Percentiles rank a stretch among this genome's conserved stretches.
Evolutionary conservation across 1,140 invertebrate species (phyloP).

Genomic region (Tribolium madens): DNA sequence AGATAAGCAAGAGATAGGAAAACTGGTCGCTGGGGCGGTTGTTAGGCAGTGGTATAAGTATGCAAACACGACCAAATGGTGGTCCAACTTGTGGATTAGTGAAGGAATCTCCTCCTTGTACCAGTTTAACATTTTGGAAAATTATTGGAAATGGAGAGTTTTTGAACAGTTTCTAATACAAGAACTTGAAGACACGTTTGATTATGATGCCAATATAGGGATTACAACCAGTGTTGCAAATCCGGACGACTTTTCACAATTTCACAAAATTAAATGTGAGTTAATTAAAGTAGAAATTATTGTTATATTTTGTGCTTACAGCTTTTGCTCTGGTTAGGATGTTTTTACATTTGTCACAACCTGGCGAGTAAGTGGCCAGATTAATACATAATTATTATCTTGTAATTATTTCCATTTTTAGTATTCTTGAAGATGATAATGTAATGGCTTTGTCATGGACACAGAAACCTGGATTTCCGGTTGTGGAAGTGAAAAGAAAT

Average conservation of each 20-base stretch:
- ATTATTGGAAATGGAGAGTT: not conserved
- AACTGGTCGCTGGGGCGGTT: not conserved
- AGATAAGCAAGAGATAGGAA: not conserved
- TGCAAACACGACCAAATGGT: not conserved
- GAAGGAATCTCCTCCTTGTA: not conserved
- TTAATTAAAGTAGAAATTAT: not conserved
- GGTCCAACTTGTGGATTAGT: not conserved
- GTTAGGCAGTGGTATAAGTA: not conserved
- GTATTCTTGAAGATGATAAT: not conserved
- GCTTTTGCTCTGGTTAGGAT: not conserved
- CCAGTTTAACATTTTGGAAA: not conserved
- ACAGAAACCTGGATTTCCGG: not conserved
- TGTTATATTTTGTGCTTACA: not conserved
- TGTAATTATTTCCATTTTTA: not conserved
- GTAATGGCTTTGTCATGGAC: not conserved
- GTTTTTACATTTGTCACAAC: not conserved
- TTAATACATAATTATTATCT: not conserved
- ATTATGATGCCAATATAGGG: not conserved
- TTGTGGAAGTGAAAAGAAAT: not conserved
- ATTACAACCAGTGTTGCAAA: not conserved
- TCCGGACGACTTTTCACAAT: not conserved
- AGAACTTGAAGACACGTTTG: not conserved
- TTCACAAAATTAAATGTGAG: not conserved
- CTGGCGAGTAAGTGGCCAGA: not conserved
- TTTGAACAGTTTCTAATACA: not conserved